Percentiles rank a stretch among this genome's conserved stretches.
These are phyloP conservation scores for Sinocyclocheilus grahami DNA, from an alignment of 2,113 vertebrate genomes.

Conservation along the genomic window DNA sequence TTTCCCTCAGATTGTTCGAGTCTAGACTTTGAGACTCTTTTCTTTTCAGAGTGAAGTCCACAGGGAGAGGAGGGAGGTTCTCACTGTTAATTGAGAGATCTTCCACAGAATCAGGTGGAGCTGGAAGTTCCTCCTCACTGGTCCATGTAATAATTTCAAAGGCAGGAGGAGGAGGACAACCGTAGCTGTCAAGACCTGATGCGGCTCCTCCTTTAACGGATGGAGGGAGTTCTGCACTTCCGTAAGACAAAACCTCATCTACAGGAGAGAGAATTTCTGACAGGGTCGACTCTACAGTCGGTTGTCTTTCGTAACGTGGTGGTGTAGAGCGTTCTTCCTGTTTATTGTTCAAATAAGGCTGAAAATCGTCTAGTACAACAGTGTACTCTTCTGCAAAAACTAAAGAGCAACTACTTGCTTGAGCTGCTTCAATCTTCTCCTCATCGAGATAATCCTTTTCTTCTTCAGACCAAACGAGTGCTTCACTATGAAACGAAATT, in stretches of 20 bases:
- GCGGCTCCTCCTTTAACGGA: conserved; percentile 56
- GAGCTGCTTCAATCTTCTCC: conserved; percentile 13
- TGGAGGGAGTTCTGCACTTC: conserved; percentile 70
- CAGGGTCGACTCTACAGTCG: conserved; percentile 32
- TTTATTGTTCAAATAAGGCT: not conserved
- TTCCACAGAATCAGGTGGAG: conserved; percentile 64
- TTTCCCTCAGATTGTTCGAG: conserved; percentile 2
- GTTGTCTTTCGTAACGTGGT: not conserved
- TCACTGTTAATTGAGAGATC: conserved; percentile 62
- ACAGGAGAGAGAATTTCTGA: conserved; percentile 72
- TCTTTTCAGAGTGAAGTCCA: conserved; percentile 43
- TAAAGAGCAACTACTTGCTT: conserved; percentile 10
- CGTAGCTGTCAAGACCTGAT: conserved; percentile 16
- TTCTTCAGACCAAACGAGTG: conserved; percentile 54
- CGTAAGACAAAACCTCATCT: conserved; percentile 74
- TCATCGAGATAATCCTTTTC: not conserved
- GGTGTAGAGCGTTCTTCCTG: not conserved
- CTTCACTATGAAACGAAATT: conserved; percentile 56
- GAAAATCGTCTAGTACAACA: conserved; percentile 6
- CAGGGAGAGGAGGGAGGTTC: conserved; percentile 61
- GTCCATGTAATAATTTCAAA: conserved; percentile 61
- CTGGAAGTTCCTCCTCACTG: conserved; percentile 68
- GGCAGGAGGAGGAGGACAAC: conserved; percentile 59
- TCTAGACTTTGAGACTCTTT: conserved; percentile 10
- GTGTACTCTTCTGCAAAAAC: conserved; percentile 37